Conservation (phyloP, 2,113 vertebrate genomes). For the Anhinga anhinga region DNA sequence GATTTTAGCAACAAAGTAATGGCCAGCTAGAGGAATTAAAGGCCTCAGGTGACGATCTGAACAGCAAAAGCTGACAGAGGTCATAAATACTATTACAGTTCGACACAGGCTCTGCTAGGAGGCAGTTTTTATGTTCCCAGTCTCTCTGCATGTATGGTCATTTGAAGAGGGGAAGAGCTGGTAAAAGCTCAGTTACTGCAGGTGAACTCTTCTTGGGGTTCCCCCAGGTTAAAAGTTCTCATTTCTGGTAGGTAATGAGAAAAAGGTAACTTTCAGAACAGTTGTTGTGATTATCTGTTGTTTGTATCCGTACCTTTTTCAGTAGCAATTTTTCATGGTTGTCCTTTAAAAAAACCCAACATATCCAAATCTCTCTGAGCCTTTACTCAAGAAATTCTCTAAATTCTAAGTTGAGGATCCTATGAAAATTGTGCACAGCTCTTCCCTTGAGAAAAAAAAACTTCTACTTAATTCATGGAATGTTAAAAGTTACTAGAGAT, state of each 20-base stretch:
- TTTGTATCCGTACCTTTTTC: not conserved
- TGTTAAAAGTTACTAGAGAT: not conserved
- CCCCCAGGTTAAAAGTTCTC: not conserved
- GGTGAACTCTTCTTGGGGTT: not conserved
- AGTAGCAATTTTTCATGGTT: not conserved
- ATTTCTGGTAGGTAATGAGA: not conserved
- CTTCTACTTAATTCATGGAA: not conserved
- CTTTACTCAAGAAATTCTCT: not conserved
- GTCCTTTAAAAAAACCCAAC: not conserved
- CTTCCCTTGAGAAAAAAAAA: not conserved
- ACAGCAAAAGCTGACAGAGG: not conserved
- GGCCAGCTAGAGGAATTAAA: not conserved
- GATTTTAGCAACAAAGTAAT: slow-evolving; percentile 1
- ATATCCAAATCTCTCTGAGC: not conserved
- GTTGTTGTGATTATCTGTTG: not conserved
- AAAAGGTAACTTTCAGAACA: not conserved
- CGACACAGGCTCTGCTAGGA: not conserved
- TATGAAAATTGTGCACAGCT: not conserved
- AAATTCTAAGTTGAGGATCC: not conserved
- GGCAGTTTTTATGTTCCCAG: not conserved
- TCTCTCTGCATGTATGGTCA: not conserved
- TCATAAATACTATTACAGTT: not conserved
- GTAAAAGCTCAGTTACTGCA: not conserved
- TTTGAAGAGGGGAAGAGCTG: not conserved
- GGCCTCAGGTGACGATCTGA: not conserved